Evolutionary conservation across 37 sponge, comb jelly and placozoan species (phyloP), one percentile per base, ranked within the genome.

Genomic region (Chondrilla cf. caribensis): DNA sequence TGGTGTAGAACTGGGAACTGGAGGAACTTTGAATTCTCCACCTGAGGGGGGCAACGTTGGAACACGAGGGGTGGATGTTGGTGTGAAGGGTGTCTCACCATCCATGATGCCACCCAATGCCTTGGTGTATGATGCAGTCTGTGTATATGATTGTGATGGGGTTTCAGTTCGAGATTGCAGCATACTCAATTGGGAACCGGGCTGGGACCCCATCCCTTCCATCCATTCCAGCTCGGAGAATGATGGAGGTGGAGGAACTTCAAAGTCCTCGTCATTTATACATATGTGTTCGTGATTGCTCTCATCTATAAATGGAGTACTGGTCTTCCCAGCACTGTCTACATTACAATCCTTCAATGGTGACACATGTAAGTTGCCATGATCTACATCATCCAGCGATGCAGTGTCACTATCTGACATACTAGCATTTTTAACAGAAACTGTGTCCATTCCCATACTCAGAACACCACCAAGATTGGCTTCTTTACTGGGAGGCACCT

Each of bases 221-320:
- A 93, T 58, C 93, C 93, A 93, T 31, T 86, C 84, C 55, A 93
- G 82, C 18, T 81, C 65, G 24, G 86, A 87, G 1, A 62, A 38
- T 2, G 66, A 41, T 6, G 93, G 93, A 3, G 93, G 84, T 17
- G 41, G 77, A 60, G 93, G 93, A 28, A 92, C 65, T 18, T 80
- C 66, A 26, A 71, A 19, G 36, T 37, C 81, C 32, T 17, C 64
- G 8, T 29, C 54, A 1, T 7, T 58, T 1, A 17, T 33, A 67
- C 2, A 3, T 18, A 17, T 17, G 29, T 1, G 29, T 6, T 8
- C 0, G 18, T 11, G 2, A 40, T 22, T 31, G 11, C 2, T 24
- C n/a, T n/a, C 2, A 2, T 73, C 76, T 5, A n/a, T 21, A 0
- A 38, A 58, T 26, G 40, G 81, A 33, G 79, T 79, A 33, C 36